These are phyloP conservation scores for Palythoa grandis DNA, from an alignment of 92 coral and sea anemone genomes.

Conservation along the genomic window DNA sequence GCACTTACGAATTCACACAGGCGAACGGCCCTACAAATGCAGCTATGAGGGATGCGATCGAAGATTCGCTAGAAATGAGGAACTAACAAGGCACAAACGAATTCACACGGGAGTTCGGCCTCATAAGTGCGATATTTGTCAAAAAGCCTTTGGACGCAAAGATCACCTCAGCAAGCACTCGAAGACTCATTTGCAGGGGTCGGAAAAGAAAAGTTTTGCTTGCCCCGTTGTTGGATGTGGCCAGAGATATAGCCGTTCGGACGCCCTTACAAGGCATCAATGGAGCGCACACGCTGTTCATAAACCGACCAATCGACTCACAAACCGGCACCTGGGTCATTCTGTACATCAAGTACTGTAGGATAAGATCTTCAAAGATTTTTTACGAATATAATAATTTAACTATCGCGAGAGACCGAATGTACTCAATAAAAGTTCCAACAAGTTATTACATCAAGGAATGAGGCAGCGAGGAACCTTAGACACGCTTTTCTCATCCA, in stretches of 20 bases:
- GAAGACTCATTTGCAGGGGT: conserved; percentile 86
- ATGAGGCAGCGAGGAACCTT: not conserved
- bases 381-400: not conserved
- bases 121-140: conserved; percentile 85
- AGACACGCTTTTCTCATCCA: too few relatives aligned
- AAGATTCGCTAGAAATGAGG: conserved; percentile 95
- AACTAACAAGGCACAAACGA: conserved; percentile 87
- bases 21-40: conserved; percentile 86
- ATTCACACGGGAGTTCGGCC: conserved; percentile 94
- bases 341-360: conserved; percentile 13
- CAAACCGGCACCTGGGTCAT: conserved; percentile 22
- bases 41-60: conserved; percentile 81
- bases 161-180: conserved; percentile 90
- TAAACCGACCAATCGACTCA: conserved; percentile 49
- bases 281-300: conserved; percentile 81
- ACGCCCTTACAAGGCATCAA: conserved; percentile 83
- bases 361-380: not conserved
- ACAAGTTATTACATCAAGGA: not conserved
- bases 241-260: conserved; percentile 93
- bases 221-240: conserved; percentile 80
- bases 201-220: conserved; percentile 78
- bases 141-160: conserved; percentile 92
- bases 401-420: not conserved
- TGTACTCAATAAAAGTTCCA: not conserved
- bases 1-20: conserved; percentile 89